Conservation (phyloP, 2,888 invertebrate species). For the Cepaea hortensis region DNA sequence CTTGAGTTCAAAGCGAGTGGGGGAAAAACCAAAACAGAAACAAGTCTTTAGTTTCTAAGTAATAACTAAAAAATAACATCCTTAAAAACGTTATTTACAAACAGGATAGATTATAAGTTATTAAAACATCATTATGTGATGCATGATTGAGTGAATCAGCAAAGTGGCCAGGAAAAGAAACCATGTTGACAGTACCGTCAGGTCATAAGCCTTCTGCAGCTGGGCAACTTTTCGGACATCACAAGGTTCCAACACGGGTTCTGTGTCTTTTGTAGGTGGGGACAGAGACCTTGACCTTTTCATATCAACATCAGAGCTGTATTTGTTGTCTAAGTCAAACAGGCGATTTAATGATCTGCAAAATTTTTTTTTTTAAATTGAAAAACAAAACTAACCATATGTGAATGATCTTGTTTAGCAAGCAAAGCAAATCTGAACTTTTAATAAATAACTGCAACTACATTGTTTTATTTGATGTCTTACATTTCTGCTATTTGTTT, state of each 20-base stretch:
- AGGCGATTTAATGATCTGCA: slow-evolving; percentile 21
- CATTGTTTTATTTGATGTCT: too few relatives aligned
- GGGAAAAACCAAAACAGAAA: too few relatives aligned
- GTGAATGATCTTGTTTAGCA: neutral
- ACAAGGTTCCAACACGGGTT: slow-evolving; percentile 24
- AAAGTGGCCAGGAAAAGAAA: too few relatives aligned
- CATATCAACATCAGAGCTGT: neutral
- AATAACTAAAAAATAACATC: too few relatives aligned
- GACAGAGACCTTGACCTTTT: slow-evolving; percentile 45
- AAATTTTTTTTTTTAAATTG: neutral
- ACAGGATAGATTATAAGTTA: too few relatives aligned
- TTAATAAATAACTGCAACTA: neutral
- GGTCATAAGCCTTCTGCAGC: slow-evolving; percentile 29
- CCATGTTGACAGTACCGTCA: slow-evolving; percentile 10
- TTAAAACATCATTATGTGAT: too few relatives aligned
- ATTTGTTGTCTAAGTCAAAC: slow-evolving; percentile 9
- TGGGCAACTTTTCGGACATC: slow-evolving; percentile 29
- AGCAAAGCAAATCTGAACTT: neutral
- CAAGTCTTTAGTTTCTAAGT: too few relatives aligned
- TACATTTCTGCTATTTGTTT: neutral
- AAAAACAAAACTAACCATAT: neutral
- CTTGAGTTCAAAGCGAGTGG: too few relatives aligned
- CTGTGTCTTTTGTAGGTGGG: slow-evolving; percentile 36
- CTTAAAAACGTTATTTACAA: too few relatives aligned
- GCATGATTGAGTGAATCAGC: too few relatives aligned